A percentile compares a stretch with the other conserved stretches of the same genome.
Conservation (phyloP, 1,140 invertebrate species). For the Tribolium castaneum region DNA sequence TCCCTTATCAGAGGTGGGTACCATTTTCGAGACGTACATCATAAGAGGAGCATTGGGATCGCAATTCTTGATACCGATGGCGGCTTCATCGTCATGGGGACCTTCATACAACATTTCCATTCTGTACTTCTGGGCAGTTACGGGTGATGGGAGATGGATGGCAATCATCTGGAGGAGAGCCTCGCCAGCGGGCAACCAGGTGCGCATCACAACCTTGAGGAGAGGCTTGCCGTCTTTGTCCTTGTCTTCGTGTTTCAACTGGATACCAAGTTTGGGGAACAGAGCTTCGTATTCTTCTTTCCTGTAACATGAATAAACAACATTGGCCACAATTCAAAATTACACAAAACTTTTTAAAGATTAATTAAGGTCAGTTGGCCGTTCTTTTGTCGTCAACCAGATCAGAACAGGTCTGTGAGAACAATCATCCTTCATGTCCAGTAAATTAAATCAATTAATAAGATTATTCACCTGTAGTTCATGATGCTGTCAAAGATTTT, state of each 20-base stretch:
- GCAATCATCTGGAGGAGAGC: constrained; percentile 99
- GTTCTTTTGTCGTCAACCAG: constrained; percentile 49
- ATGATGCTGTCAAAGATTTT: constrained; percentile 98
- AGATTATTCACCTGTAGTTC: constrained; percentile 82
- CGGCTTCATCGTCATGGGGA: constrained; percentile 97
- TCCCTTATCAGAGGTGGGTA: constrained; percentile 99
- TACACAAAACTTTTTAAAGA: no score
- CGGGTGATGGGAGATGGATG: constrained; percentile 98
- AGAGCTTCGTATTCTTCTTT: constrained; percentile 93
- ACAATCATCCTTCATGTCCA: constrained; percentile 44
- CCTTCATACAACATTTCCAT: constrained; percentile 99
- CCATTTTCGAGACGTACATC: constrained; percentile 99
- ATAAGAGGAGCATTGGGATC: constrained; percentile 97
- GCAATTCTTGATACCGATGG: constrained; percentile 87
- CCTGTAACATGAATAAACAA: constrained; percentile 65
- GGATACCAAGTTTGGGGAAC: constrained; percentile 91
- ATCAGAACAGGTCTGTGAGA: constrained; percentile 52
- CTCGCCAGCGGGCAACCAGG: constrained; percentile 99
- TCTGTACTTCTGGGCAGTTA: constrained; percentile 98
- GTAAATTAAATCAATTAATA: constrained; percentile 9
- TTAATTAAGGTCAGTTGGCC: constrained; percentile 45
- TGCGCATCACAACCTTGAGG: constrained; percentile 97
- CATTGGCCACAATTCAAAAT: background rate
- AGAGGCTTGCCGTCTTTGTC: constrained; percentile 95
- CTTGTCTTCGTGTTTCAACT: constrained; percentile 93